Conservation (phyloP, 2,113 vertebrate genomes). For the Stegastes partitus region DNA sequence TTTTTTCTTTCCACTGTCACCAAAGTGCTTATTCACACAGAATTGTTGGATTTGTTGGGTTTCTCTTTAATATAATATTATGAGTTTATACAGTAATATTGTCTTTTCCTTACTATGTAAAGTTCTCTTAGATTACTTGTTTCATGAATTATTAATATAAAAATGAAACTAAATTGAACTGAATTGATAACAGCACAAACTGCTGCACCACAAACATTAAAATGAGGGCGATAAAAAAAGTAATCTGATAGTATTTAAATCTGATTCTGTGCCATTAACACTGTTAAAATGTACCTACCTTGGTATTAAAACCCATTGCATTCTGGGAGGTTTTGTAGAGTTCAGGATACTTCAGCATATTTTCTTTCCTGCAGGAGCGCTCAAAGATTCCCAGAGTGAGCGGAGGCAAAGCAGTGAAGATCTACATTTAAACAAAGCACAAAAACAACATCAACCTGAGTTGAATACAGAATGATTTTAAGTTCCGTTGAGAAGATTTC, state of each 20-base stretch:
- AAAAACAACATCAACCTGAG: constrained; percentile 1
- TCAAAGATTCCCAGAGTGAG: constrained; percentile 98
- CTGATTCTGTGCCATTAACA: neutral
- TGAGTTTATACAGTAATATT: no score
- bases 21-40: no score
- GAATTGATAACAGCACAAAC: neutral
- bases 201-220: neutral
- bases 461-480: neutral
- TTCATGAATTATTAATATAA: no score
- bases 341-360: constrained; percentile 98
- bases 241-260: neutral
- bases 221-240: neutral
- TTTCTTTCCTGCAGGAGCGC: constrained; percentile 96
- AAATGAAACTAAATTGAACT: no score
- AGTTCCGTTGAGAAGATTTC: neutral
- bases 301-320: constrained; percentile 97
- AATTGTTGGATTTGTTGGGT: no score
- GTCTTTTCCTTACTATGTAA: no score
- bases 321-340: constrained; percentile 99
- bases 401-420: constrained; percentile 97
- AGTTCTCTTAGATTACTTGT: no score
- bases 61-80: no score
- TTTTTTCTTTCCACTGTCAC: no score
- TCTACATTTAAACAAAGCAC: constrained; percentile 71
- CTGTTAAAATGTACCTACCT: constrained; percentile 81